phyloP scores from a whole-genome alignment of 2,797 vertebrate genomes.

The Anabacerthia variegaticeps region DNA sequence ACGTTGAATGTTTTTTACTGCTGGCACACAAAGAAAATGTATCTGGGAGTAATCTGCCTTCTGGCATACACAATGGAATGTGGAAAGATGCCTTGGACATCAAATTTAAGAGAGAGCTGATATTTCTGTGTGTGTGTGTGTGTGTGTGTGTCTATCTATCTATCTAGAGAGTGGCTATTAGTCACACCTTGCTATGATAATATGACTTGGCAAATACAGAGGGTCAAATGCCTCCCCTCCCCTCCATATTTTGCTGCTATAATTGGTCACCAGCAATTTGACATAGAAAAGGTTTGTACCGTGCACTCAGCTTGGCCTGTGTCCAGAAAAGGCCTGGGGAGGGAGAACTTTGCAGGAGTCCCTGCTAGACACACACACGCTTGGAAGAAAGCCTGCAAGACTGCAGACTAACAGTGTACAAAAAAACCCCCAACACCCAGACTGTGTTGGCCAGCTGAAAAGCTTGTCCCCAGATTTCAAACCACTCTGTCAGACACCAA shows the following conservation, averaged over 20 bases:
- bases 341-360: background rate
- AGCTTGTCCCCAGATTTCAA: background rate
- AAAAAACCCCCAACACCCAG: background rate
- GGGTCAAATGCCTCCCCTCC: background rate
- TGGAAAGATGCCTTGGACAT: background rate
- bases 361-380: background rate
- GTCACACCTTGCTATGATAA: constrained; percentile 17
- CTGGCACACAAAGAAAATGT: background rate
- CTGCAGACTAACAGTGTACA: background rate
- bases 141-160: too few relatives aligned
- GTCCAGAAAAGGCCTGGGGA: background rate
- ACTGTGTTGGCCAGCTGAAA: background rate
- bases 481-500: background rate
- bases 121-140: background rate
- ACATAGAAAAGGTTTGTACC: background rate
- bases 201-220: background rate
- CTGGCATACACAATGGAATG: background rate
- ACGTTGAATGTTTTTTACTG: background rate
- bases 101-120: background rate
- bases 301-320: fast-evolving
- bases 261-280: background rate
- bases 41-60: background rate
- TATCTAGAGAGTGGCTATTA: background rate
- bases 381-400: background rate
- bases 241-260: background rate